Conservation (phyloP, 2,888 invertebrate species). For the Drosophila affinis region DNA sequence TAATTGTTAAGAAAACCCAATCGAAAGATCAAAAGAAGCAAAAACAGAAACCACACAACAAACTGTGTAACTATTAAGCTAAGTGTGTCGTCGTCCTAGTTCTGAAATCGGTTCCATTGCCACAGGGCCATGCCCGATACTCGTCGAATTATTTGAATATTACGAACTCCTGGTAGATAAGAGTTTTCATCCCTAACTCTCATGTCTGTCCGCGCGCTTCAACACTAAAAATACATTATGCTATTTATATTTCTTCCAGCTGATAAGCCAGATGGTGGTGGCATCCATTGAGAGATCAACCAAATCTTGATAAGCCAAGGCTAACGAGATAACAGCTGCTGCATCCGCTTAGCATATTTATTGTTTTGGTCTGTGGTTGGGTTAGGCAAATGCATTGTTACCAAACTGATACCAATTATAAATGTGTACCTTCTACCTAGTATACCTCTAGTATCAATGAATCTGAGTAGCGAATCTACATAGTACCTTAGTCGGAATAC, state of each 20-base stretch:
- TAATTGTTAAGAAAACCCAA: constrained; percentile 34
- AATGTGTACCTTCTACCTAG: too few species aligned
- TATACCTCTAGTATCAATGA: too few species aligned
- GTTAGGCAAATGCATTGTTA: too few species aligned
- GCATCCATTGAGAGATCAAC: too few species aligned
- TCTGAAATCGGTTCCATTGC: not conserved
- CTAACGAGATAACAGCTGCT: too few species aligned
- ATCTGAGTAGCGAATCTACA: not conserved
- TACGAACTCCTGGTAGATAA: not conserved
- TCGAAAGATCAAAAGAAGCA: constrained; percentile 15
- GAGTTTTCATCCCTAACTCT: not conserved
- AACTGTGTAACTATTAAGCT: constrained; percentile 35
- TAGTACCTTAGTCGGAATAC: not conserved
- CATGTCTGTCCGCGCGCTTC: not conserved
- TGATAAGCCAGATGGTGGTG: too few species aligned
- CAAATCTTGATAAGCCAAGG: too few species aligned
- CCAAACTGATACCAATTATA: too few species aligned
- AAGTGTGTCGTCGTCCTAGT: constrained; percentile 5
- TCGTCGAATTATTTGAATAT: not conserved
- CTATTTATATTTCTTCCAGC: too few species aligned
- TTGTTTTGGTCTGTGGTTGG: too few species aligned
- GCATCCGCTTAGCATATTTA: too few species aligned
- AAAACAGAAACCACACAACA: not conserved
- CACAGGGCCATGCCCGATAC: not conserved
- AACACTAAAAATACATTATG: too few species aligned